Percentiles rank a stretch among this genome's conserved stretches.
Conservation (phyloP, 2,888 invertebrate genomes). For the Stenoptilia bipunctidactyla region DNA sequence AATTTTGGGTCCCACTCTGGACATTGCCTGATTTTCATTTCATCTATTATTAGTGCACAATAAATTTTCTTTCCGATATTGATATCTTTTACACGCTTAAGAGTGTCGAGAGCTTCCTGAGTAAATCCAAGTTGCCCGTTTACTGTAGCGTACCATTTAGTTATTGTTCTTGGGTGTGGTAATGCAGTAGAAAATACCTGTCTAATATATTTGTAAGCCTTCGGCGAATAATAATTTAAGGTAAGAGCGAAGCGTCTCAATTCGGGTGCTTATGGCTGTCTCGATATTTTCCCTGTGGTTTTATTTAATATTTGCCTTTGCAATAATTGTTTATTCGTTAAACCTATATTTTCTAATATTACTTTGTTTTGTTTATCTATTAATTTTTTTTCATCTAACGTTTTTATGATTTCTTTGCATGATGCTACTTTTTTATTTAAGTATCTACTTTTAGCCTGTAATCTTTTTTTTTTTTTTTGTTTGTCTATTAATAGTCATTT, state of each 20-base stretch:
- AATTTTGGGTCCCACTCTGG: too few species aligned
- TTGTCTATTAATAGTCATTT: background rate
- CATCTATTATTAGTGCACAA: too few species aligned
- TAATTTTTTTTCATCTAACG: slow-evolving; percentile 4
- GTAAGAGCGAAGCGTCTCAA: slow-evolving; percentile 8
- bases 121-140: too few species aligned
- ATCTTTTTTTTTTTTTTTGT: slow-evolving; percentile 6
- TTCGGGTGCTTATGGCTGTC: slow-evolving; percentile 6
- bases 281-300: slow-evolving; percentile 4
- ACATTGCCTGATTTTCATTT: too few species aligned
- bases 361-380: slow-evolving; percentile 6
- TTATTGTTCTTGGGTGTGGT: background rate
- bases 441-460: slow-evolving; percentile 7
- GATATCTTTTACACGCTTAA: too few species aligned
- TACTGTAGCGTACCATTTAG: too few species aligned
- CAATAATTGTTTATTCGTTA: slow-evolving; percentile 7
- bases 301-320: slow-evolving; percentile 3
- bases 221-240: slow-evolving; percentile 10
- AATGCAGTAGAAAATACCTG: slow-evolving; percentile 14
- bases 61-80: too few species aligned
- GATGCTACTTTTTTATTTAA: slow-evolving; percentile 6
- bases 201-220: slow-evolving; percentile 19
- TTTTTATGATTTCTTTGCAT: slow-evolving; percentile 2
- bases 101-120: too few species aligned
- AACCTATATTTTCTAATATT: slow-evolving; percentile 7